Conservation (phyloP, 2,797 vertebrate genomes). For the Protonibea diacanthus region DNA sequence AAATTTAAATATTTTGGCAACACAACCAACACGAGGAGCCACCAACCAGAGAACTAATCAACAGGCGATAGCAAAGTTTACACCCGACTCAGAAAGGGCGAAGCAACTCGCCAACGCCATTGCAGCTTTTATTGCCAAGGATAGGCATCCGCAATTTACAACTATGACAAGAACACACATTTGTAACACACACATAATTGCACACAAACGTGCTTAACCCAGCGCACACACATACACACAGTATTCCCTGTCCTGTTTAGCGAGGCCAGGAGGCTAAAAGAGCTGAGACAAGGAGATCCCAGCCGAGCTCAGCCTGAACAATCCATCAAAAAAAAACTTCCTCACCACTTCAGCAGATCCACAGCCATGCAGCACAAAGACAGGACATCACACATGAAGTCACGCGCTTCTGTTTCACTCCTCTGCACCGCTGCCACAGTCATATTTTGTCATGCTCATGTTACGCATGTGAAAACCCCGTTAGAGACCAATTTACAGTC, state of each 20-base stretch:
- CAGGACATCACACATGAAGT: not conserved
- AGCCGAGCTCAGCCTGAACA: slow-evolving; percentile 10
- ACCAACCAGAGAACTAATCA: too few species aligned
- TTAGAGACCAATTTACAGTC: not conserved
- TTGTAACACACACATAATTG: not conserved
- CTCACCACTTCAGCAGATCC: slow-evolving; percentile 9
- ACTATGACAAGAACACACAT: not conserved
- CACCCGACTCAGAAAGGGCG: too few species aligned
- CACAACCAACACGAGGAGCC: too few species aligned
- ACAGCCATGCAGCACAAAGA: not conserved
- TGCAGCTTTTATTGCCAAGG: too few species aligned
- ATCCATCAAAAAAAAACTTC: slow-evolving; percentile 7
- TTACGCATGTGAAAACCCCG: not conserved
- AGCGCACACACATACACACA: slow-evolving; percentile 8
- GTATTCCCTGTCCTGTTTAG: not conserved
- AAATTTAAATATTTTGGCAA: too few species aligned
- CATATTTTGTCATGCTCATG: not conserved
- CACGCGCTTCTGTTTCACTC: not conserved
- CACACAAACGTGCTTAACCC: not conserved
- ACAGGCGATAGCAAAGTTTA: too few species aligned
- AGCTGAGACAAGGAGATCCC: slow-evolving; percentile 30
- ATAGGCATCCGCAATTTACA: too few species aligned
- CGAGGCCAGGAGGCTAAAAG: slow-evolving; percentile 3
- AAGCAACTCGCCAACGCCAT: too few species aligned
- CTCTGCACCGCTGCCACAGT: not conserved